Evolutionary conservation across 1,140 invertebrate genomes (phyloP).

Genomic region (Nebria ingens): DNA sequence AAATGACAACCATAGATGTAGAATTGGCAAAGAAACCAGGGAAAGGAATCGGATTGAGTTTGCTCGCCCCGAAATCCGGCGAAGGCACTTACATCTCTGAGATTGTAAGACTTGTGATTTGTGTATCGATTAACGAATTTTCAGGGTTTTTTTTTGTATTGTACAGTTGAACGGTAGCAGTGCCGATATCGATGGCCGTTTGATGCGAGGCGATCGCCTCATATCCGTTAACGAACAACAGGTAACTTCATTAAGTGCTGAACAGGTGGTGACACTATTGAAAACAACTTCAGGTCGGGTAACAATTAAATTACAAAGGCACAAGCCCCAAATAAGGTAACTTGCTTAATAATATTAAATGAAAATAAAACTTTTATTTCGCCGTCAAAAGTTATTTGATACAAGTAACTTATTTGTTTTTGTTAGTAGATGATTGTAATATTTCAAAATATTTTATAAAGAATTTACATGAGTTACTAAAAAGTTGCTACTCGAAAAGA

Average conservation of each 20-base stretch:
- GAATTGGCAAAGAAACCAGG: conserved; percentile 88
- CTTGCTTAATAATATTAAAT: conserved; percentile 7
- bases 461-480: conserved; percentile 3
- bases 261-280: conserved; percentile 79
- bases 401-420: background rate
- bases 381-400: no score
- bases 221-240: conserved; percentile 83
- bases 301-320: conserved; percentile 67
- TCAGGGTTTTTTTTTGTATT: conserved; percentile 15
- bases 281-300: conserved; percentile 73
- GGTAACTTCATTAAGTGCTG: conserved; percentile 67
- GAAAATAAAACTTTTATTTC: no score
- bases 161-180: conserved; percentile 74
- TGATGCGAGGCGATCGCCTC: conserved; percentile 89
- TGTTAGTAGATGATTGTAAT: conserved; percentile 7
- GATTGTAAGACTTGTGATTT: conserved; percentile 55
- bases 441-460: conserved; percentile 9
- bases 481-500: conserved; percentile 1
- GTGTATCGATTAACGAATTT: conserved; percentile 10
- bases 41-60: conserved; percentile 83
- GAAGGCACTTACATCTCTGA: conserved; percentile 91
- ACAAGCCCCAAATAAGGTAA: conserved; percentile 45
- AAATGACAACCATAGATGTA: conserved; percentile 76
- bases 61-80: conserved; percentile 77
- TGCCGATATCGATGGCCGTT: conserved; percentile 81